A percentile compares a stretch with the other conserved stretches of the same genome.
Evolutionary conservation across 2,797 vertebrate species (phyloP).

Genomic region (Sebastes taczanowskii): DNA sequence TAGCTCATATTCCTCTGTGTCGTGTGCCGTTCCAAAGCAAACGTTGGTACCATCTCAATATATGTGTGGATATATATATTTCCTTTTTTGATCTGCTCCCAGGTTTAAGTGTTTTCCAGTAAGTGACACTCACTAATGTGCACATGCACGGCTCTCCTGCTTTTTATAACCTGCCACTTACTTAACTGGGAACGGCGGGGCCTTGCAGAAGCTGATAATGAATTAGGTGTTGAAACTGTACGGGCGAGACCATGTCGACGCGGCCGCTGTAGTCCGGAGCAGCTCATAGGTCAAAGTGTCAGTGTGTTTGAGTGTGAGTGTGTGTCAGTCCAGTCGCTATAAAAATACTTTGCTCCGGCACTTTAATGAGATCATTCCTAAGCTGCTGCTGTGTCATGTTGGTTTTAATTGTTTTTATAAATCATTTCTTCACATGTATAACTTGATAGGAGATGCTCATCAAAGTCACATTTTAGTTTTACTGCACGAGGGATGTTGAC

Average conservation of each 20-base stretch:
- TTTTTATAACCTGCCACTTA: conserved; percentile 83
- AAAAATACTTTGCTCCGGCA: conserved; percentile 74
- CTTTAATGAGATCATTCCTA: conserved; percentile 69
- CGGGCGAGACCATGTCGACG: conserved; percentile 73
- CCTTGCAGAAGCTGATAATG: conserved; percentile 80
- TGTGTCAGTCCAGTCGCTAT: conserved; percentile 57
- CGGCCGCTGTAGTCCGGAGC: conserved; percentile 59
- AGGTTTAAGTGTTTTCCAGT: conserved; percentile 58
- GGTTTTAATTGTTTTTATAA: conserved; percentile 59
- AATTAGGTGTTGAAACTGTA: conserved; percentile 84
- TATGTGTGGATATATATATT: conserved; percentile 9
- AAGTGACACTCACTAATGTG: conserved; percentile 55
- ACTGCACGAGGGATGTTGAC: neutral
- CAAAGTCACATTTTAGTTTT: neutral
- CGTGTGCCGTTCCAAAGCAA: neutral
- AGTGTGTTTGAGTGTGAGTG: conserved; percentile 61
- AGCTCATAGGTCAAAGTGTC: conserved; percentile 71
- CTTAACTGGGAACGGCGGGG: conserved; percentile 70
- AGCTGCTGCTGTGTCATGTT: conserved; percentile 47
- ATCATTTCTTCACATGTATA: neutral
- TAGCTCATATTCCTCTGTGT: neutral
- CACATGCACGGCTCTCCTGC: conserved; percentile 55
- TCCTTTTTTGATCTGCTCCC: conserved; percentile 19
- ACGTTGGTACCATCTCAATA: neutral
- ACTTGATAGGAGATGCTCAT: neutral